These are phyloP conservation scores for Heliconius hermathena DNA, from an alignment of 1,140 invertebrate genomes.

Conservation along the genomic window DNA sequence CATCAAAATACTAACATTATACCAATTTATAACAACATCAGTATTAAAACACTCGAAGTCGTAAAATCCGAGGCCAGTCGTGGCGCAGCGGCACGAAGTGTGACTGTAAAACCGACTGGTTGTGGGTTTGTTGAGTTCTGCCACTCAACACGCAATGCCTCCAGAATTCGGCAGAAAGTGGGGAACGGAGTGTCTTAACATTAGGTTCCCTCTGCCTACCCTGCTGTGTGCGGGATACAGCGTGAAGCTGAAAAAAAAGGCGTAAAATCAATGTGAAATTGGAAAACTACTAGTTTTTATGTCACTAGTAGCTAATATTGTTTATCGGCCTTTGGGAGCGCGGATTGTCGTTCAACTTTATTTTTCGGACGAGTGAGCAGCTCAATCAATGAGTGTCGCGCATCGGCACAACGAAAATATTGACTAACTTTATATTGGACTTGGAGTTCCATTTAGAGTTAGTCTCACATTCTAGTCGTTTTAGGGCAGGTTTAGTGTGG, in stretches of 20 bases:
- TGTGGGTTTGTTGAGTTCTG: too few species aligned
- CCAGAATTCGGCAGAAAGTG: too few species aligned
- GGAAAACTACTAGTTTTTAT: not conserved
- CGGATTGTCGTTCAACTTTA: constrained; percentile 40
- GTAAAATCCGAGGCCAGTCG: too few species aligned
- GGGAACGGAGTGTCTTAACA: too few species aligned
- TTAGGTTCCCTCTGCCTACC: too few species aligned
- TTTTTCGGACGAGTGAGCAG: constrained; percentile 38
- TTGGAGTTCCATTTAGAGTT: constrained; percentile 24
- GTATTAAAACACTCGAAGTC: not conserved
- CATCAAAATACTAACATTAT: not conserved
- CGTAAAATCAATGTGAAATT: constrained; percentile 5
- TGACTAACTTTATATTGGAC: constrained; percentile 30
- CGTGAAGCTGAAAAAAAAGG: too few species aligned
- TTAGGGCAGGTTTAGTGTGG: not conserved
- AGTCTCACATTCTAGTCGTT: not conserved
- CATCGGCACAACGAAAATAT: constrained; percentile 29
- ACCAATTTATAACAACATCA: not conserved
- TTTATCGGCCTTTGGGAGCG: constrained; percentile 39
- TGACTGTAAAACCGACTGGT: too few species aligned
- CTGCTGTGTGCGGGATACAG: too few species aligned
- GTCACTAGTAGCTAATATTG: constrained; percentile 33
- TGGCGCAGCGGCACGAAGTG: too few species aligned
- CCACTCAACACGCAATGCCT: too few species aligned
- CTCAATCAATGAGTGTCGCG: constrained; percentile 36